Evolutionary conservation across 1,140 invertebrate genomes (phyloP), one percentile per base, ranked within the genome.

Genomic region (Drosophila hydei): DNA sequence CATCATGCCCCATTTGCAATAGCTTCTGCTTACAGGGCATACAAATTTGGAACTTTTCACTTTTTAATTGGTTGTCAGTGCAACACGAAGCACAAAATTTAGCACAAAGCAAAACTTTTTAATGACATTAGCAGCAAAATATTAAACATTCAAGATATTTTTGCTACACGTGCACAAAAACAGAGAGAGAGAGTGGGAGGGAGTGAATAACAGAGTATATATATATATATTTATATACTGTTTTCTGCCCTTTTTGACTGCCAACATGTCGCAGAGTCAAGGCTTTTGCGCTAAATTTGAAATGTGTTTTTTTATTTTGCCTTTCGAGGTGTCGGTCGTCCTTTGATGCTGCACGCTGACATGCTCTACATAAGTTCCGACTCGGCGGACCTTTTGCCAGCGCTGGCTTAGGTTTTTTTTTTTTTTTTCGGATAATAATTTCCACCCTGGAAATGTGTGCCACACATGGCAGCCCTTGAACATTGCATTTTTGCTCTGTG

Each of bases 401-500:
- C 42, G 25, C 54, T 14, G 16, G 40, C 30, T 33, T 11, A 33
- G 16, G 30, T 36, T 47, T 59, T 43, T 54, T 62, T 43, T 56
- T 19, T 27, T 54, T 36, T 16, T 48, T 16, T 51, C 18, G 40
- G 61, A 47, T 52, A 45, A 62, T 62, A 45, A 62, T 62, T 87
- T 81, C 74, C 70, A 81, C 74, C 81, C 80, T 59, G 8, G 27
- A 70, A 87, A 80, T 69, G 73, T 85, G 81, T 81, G 77, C 62
- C 77, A 81, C 81, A 87, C 83, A 85, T 85, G 77, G 81, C 67
- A 65, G 81, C 67, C 81, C 81, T 88, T 85, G 81, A 77, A 84
- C 30, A 81, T n/a, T n/a, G n/a, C n/a, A 81, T 67, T 23, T 81
- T 73, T 71, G 77, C 75, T 14, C n/a, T 42, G 54, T 56, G 54